These are phyloP conservation scores for Neofelis nebulosa DNA, from an alignment of 2,113 vertebrate genomes.

Conservation along the genomic window DNA sequence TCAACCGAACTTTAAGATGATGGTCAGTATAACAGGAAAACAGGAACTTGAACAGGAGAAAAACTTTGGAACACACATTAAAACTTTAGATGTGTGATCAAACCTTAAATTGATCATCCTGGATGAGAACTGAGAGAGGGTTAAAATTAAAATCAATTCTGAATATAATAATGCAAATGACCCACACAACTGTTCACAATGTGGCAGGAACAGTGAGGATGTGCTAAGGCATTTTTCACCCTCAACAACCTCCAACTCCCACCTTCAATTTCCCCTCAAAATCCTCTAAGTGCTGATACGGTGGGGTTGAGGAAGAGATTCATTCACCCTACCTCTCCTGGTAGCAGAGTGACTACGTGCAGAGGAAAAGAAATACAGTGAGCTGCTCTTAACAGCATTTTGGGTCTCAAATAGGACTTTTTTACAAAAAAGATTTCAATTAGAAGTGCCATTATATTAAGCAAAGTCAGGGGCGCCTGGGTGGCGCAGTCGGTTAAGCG, in stretches of 20 bases:
- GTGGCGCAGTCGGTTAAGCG: too few species aligned
- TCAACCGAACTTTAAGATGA: neutral
- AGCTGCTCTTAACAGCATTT: neutral
- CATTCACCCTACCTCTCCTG: neutral
- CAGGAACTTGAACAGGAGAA: neutral
- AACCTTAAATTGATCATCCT: neutral
- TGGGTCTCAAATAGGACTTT: neutral
- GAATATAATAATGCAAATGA: conserved; percentile 30
- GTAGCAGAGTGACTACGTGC: neutral
- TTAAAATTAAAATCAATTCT: conserved; percentile 16
- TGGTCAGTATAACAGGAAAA: neutral
- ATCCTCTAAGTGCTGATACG: neutral
- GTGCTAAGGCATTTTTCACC: neutral
- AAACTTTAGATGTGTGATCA: neutral
- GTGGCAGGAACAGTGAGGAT: neutral
- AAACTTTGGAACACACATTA: neutral
- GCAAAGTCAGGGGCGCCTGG: too few species aligned
- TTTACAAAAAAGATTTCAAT: neutral
- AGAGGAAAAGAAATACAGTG: neutral
- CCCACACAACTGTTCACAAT: neutral
- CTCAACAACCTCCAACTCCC: neutral
- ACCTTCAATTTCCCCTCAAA: neutral
- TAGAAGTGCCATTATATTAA: neutral
- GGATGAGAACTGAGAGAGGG: neutral
- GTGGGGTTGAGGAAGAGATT: neutral